These are phyloP conservation scores for Craniophora ligustri DNA, from an alignment of 2,888 invertebrate species.

Conservation along the genomic window DNA sequence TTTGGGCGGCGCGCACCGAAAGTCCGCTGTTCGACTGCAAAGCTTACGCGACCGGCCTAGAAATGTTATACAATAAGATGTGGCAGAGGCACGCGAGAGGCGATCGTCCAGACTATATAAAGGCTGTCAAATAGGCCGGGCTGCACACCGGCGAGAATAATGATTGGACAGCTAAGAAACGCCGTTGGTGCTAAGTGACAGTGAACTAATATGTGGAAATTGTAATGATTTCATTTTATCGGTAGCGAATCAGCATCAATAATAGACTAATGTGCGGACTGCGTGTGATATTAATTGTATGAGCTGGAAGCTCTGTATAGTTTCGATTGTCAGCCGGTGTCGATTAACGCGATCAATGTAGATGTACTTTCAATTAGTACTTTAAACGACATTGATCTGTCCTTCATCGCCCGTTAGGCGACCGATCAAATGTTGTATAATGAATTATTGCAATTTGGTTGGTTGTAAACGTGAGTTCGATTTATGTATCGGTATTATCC, in stretches of 20 bases:
- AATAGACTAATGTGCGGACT: slow-evolving; percentile 47
- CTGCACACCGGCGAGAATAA: slow-evolving; percentile 31
- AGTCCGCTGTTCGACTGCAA: slow-evolving; percentile 98
- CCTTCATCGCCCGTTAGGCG: slow-evolving; percentile 15
- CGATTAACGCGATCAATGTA: slow-evolving; percentile 34
- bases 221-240: slow-evolving; percentile 18
- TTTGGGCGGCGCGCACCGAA: slow-evolving; percentile 97
- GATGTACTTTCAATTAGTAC: slow-evolving; percentile 36
- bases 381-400: slow-evolving; percentile 34
- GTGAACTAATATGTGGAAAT: slow-evolving; percentile 39
- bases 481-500: slow-evolving; percentile 10
- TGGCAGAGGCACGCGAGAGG: slow-evolving; percentile 94
- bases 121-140: slow-evolving; percentile 76
- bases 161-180: slow-evolving; percentile 56
- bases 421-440: slow-evolving; percentile 35
- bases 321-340: slow-evolving; percentile 37
- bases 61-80: slow-evolving; percentile 96
- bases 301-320: slow-evolving; percentile 46
- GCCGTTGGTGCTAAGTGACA: slow-evolving; percentile 62
- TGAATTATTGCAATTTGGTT: slow-evolving; percentile 41
- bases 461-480: slow-evolving; percentile 16
- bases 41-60: slow-evolving; percentile 97
- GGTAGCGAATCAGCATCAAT: slow-evolving; percentile 16
- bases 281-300: slow-evolving; percentile 57
- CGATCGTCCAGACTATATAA: slow-evolving; percentile 95